Evolutionary conservation across 2,888 invertebrate genomes (phyloP).

Genomic region (Abrostola tripartita): DNA sequence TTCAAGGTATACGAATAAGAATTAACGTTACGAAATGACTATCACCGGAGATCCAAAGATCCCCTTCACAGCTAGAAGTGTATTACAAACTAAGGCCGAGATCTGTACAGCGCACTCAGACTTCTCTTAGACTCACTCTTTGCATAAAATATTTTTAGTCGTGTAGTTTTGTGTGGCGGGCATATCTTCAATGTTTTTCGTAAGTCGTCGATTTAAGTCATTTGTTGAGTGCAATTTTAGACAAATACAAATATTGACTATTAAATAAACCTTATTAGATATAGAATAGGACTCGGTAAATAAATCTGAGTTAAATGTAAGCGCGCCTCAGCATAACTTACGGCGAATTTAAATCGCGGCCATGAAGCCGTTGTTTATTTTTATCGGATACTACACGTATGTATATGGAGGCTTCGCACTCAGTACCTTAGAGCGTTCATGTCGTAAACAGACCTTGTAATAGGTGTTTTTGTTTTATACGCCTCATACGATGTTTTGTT

Average conservation of each 20-base stretch:
- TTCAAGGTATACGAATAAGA: conserved; percentile 47
- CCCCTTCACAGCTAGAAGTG: conserved; percentile 30
- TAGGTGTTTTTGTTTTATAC: conserved; percentile 41
- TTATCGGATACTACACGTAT: too few relatives aligned
- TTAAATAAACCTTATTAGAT: too few relatives aligned
- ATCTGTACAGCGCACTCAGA: too few relatives aligned
- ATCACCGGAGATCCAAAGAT: conserved; percentile 42
- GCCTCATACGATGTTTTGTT: conserved; percentile 32
- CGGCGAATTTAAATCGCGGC: conserved; percentile 41
- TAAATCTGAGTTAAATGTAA: too few relatives aligned
- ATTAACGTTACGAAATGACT: conserved; percentile 54
- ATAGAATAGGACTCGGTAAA: too few relatives aligned
- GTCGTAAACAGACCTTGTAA: conserved; percentile 48
- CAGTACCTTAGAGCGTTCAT: conserved; percentile 25
- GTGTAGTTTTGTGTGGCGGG: too few relatives aligned
- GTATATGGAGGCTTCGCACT: conserved; percentile 26
- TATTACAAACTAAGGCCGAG: conserved; percentile 32
- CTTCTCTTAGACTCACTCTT: too few relatives aligned
- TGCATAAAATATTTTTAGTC: too few relatives aligned
- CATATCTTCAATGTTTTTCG: too few relatives aligned
- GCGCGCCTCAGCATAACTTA: background rate
- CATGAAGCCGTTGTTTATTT: conserved; percentile 43
- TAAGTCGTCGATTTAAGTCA: too few relatives aligned
- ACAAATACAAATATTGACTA: too few relatives aligned
- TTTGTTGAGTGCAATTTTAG: too few relatives aligned